Conservation (phyloP, 2,797 vertebrate species). For the Passerculus sandwichensis region DNA sequence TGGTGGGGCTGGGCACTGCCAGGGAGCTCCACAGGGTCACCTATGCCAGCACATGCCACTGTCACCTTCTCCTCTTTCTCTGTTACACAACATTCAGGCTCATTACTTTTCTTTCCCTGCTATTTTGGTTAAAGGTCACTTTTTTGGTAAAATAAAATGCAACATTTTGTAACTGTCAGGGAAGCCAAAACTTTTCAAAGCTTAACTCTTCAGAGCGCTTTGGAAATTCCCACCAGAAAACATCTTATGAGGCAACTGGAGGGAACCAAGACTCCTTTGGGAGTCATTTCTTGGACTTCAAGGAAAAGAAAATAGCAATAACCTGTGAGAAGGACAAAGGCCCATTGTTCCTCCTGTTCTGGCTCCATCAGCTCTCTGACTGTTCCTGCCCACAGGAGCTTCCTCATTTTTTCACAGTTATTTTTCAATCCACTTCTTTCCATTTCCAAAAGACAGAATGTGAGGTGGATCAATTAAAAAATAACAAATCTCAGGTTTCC, state of each 20-base stretch:
- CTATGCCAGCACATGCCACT: not conserved
- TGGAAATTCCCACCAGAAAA: not conserved
- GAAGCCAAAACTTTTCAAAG: not conserved
- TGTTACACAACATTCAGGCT: not conserved
- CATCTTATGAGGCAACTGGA: not conserved
- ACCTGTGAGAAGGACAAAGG: not conserved
- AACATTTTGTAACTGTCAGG: not conserved
- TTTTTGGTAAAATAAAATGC: too few species aligned
- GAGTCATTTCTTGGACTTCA: not conserved
- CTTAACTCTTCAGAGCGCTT: not conserved
- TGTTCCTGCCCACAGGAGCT: constrained; percentile 10
- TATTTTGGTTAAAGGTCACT: not conserved
- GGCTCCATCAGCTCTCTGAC: not conserved
- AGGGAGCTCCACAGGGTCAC: not conserved
- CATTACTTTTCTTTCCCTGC: not conserved
- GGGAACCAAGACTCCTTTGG: not conserved
- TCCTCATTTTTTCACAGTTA: constrained; percentile 24
- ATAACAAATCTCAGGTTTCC: not conserved
- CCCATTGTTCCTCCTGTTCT: constrained; percentile 18
- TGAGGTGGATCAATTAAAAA: not conserved
- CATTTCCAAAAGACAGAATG: not conserved
- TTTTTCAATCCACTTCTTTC: not conserved
- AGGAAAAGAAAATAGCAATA: not conserved
- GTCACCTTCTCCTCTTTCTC: not conserved
- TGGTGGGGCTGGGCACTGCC: not conserved